Base-by-base conservation (phyloP, 2,113 vertebrate species). In the Caranx melampygus region DNA sequence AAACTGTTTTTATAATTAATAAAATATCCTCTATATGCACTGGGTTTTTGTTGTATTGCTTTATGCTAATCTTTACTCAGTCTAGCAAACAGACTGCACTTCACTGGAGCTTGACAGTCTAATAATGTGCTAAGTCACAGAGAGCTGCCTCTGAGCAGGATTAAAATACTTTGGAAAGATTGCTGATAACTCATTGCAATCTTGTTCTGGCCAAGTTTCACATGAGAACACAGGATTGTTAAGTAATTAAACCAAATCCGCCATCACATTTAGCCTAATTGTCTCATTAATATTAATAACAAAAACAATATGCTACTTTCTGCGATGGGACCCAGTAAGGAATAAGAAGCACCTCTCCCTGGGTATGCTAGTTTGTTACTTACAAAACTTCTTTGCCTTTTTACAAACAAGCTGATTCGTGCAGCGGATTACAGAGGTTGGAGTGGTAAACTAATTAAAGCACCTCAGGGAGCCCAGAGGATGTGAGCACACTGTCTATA, bases 251-350 rank as follows among this genome's bases (percentile, higher is more conserved):
- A 80, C 68, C 54, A 68, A 63, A 79, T 71, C 59, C 59, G 9
- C 26, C 45, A 49, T 45, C 59, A 45, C 44, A 67, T 37, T 5
- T 3, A 12, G 62, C 57, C 8, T 33, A 52, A 72, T 73, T 69
- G 40, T 34, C 37, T 72, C 55, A 85, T 88, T 54, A 70, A 84
- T 77, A 86, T 83, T 83, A 77, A 79, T 54, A 82, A 63, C 49
- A 78, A 77, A 44, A 52, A 40, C 42, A 60, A 18, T 20, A 8
- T 16, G 11, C 3, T 9, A 35, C 51, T 83, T 64, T 64, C 44
- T 63, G 44, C 58, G 66, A 78, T 40, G 0, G 44, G 35, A 74
- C 64, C 34, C 57, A 70, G 7, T 42, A 20, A 37, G 58, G 21
- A 40, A 51, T 49, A 37, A 81, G 51, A 57, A 45, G 51, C 20